Evolutionary conservation across 2,888 invertebrate species (phyloP), one percentile per base, ranked within the genome.

Genomic region (Philonicus albiceps): DNA sequence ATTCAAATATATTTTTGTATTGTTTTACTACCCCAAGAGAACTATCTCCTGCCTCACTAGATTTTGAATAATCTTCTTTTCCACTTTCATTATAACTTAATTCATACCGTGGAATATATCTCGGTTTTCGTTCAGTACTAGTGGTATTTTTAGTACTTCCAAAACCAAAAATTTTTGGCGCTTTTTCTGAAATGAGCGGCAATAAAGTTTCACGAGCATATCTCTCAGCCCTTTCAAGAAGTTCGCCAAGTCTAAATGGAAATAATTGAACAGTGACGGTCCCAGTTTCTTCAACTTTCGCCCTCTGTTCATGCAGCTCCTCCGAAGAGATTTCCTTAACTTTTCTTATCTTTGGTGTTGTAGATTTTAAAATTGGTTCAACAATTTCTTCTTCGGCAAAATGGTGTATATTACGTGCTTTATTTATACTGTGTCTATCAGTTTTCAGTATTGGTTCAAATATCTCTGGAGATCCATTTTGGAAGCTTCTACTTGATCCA

Each of bases 141-240:
- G 90, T 89, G 2, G 89, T 89, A 3, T 90, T 90, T 88, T 90
- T 90, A 88, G 93, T 93, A 22, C 93, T 91, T 3, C 94, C 93
- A 89, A 94, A 94, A 88, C 94, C 93, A 11, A 95, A 94, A 88
- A 96, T 94, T 86, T 95, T 95, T 0, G 96, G 96, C 0, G 96
- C 96, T 91, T 96, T 96, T 74, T 95, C 95, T 16, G 96, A 96
- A 11, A 96, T 96, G 6, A 96, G 91, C 0, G 96, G 96, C 85
- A 96, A 91, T 1, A 96, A 93, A 0, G 96, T 96, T 90, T 96
- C 95, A 85, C 96, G 93, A 0, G 97, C 96, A 91, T 97, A 97
- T 80, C 95, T 94, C 90, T 97, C 97, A 0, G 97, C 97, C 89
- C 96, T 95, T 55, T 96, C 96, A 76, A 97, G 94, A 91, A 97